phyloP scores from a whole-genome alignment of 1,140 invertebrate genomes.

The Lerema accius region DNA sequence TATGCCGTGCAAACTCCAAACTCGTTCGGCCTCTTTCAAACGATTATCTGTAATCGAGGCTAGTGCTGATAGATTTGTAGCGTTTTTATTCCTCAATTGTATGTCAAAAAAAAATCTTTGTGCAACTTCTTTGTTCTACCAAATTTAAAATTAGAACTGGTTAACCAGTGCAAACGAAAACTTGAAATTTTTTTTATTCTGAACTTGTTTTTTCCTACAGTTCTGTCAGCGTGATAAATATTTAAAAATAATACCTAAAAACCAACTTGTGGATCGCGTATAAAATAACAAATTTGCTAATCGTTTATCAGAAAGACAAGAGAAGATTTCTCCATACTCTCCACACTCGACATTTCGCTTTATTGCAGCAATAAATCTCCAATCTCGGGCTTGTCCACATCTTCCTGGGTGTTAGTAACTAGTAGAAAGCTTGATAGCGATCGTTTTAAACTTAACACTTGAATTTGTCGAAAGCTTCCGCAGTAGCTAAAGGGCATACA shows the following conservation, averaged over 20 bases:
- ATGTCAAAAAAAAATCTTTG: no score
- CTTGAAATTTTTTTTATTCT: no score
- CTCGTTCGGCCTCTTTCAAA: constrained; percentile 22
- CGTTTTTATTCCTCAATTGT: no score
- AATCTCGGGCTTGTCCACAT: neutral
- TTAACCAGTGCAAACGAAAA: no score
- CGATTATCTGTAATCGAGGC: constrained; percentile 40
- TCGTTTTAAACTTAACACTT: constrained; percentile 1
- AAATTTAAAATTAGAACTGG: no score
- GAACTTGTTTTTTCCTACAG: no score
- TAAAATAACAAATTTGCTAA: no score
- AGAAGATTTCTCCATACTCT: neutral
- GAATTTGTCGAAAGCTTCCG: constrained; percentile 7
- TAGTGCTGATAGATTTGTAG: constrained; percentile 34
- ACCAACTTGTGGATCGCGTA: no score
- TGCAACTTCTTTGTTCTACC: no score
- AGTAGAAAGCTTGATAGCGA: constrained; percentile 1
- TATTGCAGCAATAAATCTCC: neutral
- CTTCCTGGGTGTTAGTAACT: neutral
- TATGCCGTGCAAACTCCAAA: constrained; percentile 28
- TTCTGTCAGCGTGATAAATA: no score
- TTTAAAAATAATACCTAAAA: no score
- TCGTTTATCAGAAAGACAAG: no score
- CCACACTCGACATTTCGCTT: neutral
- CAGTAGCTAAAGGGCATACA: neutral